Conservation (phyloP, 2,888 invertebrate genomes). For the Dyspetes luteomarginatus region DNA sequence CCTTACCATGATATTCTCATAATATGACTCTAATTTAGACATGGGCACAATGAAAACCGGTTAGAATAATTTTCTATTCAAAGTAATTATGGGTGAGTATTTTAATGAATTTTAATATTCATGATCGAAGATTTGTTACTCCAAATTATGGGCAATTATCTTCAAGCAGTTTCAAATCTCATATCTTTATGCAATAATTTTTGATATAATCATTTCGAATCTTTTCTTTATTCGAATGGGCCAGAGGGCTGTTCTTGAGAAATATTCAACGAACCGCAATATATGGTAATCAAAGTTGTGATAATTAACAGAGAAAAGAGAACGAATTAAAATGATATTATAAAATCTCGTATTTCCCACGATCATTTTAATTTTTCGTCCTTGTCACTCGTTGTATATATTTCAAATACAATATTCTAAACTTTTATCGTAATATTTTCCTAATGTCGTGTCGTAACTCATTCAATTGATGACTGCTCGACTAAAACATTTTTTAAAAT, state of each 20-base stretch:
- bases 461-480: background rate
- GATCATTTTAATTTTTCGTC: background rate
- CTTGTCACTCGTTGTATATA: background rate
- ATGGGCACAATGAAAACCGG: background rate
- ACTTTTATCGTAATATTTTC: background rate
- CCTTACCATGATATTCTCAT: background rate
- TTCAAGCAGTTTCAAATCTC: too few species aligned
- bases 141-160: too few species aligned
- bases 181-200: too few species aligned
- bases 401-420: background rate
- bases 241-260: background rate
- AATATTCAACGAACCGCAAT: background rate
- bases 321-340: slow-evolving; percentile 2
- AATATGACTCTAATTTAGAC: background rate
- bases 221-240: too few species aligned
- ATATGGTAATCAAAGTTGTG: background rate
- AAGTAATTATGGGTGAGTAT: too few species aligned
- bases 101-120: too few species aligned
- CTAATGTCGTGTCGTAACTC: background rate
- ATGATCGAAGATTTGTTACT: too few species aligned
- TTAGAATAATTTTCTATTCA: too few species aligned
- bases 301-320: background rate
- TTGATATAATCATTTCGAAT: too few species aligned
- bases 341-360: slow-evolving; percentile 6
- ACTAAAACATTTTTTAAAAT: background rate